A percentile compares a stretch with the other conserved stretches of the same genome.
Conservation (phyloP, 1,140 invertebrate species). For the Tetramorium parvispinum region DNA sequence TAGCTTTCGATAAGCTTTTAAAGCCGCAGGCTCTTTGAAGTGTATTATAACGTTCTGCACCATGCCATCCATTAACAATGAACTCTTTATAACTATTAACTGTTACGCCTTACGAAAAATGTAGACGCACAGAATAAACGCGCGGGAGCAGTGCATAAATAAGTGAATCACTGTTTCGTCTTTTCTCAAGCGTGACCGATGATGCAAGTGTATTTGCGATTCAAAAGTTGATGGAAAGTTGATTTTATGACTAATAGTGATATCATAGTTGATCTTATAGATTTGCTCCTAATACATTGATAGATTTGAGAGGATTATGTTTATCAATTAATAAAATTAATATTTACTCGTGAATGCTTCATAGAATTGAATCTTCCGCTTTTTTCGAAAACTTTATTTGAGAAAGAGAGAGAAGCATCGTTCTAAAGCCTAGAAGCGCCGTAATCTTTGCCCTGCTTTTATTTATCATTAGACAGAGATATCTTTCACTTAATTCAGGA, state of each 20-base stretch:
- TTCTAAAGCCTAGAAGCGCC: not conserved
- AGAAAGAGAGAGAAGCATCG: not conserved
- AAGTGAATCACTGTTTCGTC: slow-evolving; percentile 21
- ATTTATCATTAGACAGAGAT: not conserved
- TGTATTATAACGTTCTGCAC: slow-evolving; percentile 3
- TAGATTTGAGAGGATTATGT: not conserved
- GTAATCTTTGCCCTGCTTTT: slow-evolving; percentile 43
- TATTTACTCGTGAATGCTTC: slow-evolving; percentile 11
- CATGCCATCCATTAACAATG: slow-evolving; percentile 32
- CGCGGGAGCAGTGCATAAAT: slow-evolving; percentile 14
- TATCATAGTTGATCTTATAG: not conserved
- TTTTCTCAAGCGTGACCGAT: slow-evolving; percentile 4
- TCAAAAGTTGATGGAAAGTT: not conserved
- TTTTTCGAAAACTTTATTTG: slow-evolving; percentile 11
- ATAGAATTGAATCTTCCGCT: slow-evolving; percentile 3
- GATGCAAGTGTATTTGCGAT: not conserved
- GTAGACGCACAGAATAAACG: not conserved
- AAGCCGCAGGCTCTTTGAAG: not conserved
- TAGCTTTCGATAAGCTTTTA: slow-evolving; percentile 6
- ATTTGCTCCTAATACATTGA: not conserved
- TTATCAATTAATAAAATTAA: slow-evolving; percentile 10
- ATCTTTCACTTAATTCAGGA: slow-evolving; percentile 13
- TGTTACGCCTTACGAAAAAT: slow-evolving; percentile 19
- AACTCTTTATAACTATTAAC: slow-evolving; percentile 46
- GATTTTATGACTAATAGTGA: not conserved